Evolutionary conservation across 2,888 invertebrate species (phyloP).

Genomic region (Pandemis corylana): DNA sequence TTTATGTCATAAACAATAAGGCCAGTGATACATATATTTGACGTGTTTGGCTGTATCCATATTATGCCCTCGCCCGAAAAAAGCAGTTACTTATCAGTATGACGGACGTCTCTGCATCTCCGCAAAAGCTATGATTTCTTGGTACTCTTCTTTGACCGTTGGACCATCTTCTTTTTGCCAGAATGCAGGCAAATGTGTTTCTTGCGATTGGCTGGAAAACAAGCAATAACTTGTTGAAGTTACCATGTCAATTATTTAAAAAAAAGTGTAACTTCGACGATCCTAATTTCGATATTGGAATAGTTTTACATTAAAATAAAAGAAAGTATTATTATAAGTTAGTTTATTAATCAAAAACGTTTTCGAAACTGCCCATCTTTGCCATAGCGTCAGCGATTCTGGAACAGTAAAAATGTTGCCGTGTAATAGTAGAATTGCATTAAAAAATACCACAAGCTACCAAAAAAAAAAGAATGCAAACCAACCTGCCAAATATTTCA

Average conservation of each 20-base stretch:
- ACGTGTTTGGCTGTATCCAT: no score
- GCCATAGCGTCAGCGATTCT: constrained; percentile 43
- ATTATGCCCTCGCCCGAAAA: background rate
- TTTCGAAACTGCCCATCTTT: constrained; percentile 31
- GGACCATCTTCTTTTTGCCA: constrained; percentile 55
- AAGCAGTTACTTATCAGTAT: background rate
- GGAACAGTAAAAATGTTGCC: constrained; percentile 44
- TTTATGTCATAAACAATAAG: no score
- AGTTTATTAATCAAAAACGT: constrained; percentile 35
- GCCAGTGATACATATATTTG: no score
- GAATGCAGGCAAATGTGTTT: constrained; percentile 55
- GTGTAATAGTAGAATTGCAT: background rate
- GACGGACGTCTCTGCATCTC: background rate
- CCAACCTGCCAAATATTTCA: constrained; percentile 47
- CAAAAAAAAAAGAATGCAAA: background rate
- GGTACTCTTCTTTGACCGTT: constrained; percentile 56
- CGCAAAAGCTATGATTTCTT: constrained; percentile 61
- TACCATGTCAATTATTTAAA: no score
- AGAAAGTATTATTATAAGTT: constrained; percentile 3
- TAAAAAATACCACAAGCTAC: background rate
- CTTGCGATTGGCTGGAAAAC: constrained; percentile 42
- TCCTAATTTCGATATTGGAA: no score
- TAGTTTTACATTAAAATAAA: constrained; percentile 32
- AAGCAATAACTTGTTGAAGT: background rate
- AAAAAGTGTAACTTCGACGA: background rate